Conservation (phyloP, 2,888 invertebrate species). For the Caradrina clavipalpis region DNA sequence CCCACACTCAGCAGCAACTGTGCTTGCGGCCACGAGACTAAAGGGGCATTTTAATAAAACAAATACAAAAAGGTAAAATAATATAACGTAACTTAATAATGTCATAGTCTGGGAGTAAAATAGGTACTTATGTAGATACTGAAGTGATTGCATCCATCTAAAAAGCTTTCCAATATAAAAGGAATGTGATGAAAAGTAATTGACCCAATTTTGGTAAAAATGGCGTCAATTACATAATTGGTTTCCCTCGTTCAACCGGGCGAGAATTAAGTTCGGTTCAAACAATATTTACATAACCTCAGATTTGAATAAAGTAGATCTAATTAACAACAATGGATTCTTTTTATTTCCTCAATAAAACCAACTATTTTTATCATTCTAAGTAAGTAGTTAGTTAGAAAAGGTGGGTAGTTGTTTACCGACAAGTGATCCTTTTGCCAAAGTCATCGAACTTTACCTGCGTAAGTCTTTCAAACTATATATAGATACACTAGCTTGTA, state of each 20-base stretch:
- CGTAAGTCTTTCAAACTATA: not conserved
- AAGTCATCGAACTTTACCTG: conserved; percentile 21
- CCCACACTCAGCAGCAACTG: no score
- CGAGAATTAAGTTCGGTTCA: not conserved
- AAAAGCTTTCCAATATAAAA: no score
- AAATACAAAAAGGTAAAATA: no score
- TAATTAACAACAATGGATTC: not conserved
- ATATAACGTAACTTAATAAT: no score
- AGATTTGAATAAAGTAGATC: not conserved
- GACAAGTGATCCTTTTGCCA: not conserved
- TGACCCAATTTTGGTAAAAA: conserved; percentile 14
- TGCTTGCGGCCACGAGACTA: no score
- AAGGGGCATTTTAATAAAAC: no score
- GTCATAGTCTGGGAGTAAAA: no score
- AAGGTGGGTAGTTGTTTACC: not conserved
- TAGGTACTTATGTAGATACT: no score
- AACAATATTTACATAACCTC: not conserved
- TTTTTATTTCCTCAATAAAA: not conserved
- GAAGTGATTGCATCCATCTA: no score
- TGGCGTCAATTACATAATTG: conserved; percentile 4
- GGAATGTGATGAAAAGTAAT: not conserved
- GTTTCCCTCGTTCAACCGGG: not conserved
- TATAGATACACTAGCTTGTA: not conserved
- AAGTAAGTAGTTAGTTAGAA: not conserved
- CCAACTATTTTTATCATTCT: not conserved